These are phyloP conservation scores for Pangasius djambal DNA, from an alignment of 2,797 vertebrate genomes.

Conservation along the genomic window DNA sequence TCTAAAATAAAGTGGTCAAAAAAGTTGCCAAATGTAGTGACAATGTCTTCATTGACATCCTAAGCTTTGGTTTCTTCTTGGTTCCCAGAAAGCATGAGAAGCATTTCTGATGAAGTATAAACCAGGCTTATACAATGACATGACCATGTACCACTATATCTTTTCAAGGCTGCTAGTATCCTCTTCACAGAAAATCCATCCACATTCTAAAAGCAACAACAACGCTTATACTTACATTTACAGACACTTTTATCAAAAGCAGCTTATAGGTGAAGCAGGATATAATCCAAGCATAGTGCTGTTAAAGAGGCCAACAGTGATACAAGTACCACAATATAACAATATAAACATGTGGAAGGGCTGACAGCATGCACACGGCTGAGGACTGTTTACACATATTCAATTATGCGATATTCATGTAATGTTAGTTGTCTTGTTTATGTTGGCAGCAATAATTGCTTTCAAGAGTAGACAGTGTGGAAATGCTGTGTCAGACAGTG, in stretches of 20 bases:
- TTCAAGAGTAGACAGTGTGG: neutral
- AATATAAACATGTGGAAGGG: neutral
- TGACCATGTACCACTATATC: conserved; percentile 1
- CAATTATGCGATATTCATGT: conserved; percentile 4
- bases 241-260: conserved; percentile 2
- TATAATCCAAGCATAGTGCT: neutral
- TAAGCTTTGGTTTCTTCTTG: neutral
- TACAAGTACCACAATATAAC: neutral
- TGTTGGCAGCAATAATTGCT: neutral
- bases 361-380: neutral
- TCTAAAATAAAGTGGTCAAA: neutral
- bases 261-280: conserved; percentile 16
- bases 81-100: neutral
- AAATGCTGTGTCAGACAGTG: conserved; percentile 12
- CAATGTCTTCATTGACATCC: neutral
- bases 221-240: conserved; percentile 7
- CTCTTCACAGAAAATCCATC: neutral
- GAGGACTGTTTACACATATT: conserved; percentile 1
- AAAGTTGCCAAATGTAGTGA: neutral
- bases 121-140: neutral
- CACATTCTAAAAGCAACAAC: conserved; percentile 2
- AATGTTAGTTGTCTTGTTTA: conserved; percentile 8
- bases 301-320: neutral
- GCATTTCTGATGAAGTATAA: neutral
- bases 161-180: neutral